Conservation (phyloP, 1,140 invertebrate species). For the Oppia nitens region DNA sequence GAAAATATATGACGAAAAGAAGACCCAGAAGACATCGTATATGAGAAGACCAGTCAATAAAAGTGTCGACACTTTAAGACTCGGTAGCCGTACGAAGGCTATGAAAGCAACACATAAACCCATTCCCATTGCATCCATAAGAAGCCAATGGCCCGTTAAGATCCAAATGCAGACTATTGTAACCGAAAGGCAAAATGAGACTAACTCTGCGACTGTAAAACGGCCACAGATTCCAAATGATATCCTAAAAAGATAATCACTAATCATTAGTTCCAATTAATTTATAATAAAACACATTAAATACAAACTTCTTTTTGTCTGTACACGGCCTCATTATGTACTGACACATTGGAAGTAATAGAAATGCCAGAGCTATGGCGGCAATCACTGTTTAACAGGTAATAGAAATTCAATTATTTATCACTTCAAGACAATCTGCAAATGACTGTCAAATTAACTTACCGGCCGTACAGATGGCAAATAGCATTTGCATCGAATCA, state of each 20-base stretch:
- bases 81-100: conserved; percentile 82
- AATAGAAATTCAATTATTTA: conserved; percentile 7
- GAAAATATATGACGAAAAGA: conserved; percentile 95
- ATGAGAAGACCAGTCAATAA: conserved; percentile 76
- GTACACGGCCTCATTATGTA: conserved; percentile 77
- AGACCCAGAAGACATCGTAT: conserved; percentile 38
- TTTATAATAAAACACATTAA: not conserved
- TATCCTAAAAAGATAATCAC: conserved; percentile 38
- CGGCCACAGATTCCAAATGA: conserved; percentile 76
- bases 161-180: conserved; percentile 92
- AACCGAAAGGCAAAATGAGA: conserved; percentile 77
- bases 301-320: conserved; percentile 36
- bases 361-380: conserved; percentile 83
- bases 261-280: not conserved
- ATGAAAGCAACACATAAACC: conserved; percentile 93
- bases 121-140: conserved; percentile 97
- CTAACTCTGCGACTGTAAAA: conserved; percentile 79
- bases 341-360: conserved; percentile 90
- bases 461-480: conserved; percentile 94
- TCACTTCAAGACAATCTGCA: conserved; percentile 23
- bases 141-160: conserved; percentile 86
- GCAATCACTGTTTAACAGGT: conserved; percentile 62
- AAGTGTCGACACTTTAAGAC: conserved; percentile 86
- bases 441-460: conserved; percentile 27
- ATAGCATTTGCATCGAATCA: conserved; percentile 91